Evolutionary conservation across 1,140 invertebrate species (phyloP), one percentile per base, ranked within the genome.

Genomic region (Manduca sexta): DNA sequence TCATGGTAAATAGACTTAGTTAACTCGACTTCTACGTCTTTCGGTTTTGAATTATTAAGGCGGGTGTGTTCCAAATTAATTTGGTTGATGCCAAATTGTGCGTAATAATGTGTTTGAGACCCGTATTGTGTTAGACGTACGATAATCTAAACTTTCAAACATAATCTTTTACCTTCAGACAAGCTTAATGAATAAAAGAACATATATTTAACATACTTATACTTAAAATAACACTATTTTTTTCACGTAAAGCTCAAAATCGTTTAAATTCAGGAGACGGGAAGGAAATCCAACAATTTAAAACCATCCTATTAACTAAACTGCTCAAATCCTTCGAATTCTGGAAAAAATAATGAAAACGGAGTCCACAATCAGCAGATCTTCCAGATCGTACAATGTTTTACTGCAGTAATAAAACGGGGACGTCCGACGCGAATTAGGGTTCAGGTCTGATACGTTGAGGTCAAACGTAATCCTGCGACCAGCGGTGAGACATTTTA

Each of bases 381-480:
- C 21, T 35, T 35, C n/a, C 34, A 13, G 34, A 45, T 58, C 51
- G 50, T 48, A 45, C 30, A 15, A 54, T 62, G 59, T 64, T 69
- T 64, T 64, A 64, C 61, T 52, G 42, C 44, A n/a, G 51, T 43
- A 57, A 62, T 69, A 69, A 69, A 67, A 62, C 41, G 26, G 46
- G 51, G 51, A 56, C 47, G 51, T 58, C 52, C 49, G 15, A 52
- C 34, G 38, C 30, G 49, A 64, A 55, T 52, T 41, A 56, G 55
- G 54, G 49, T 53, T 52, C 41, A 39, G 41, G 34, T 47, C 30
- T 52, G 49, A 63, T 63, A 66, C 44, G 58, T 34, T 38, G 15
- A 40, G 13, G 52, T 34, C 42, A 45, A 45, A 48, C 44, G 52
- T 48, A 54, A 47, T 59, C 44, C 21, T 34, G 39, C 17, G 47